These are phyloP conservation scores for Allygus modestus DNA, from an alignment of 2,888 invertebrate genomes.

Conservation along the genomic window DNA sequence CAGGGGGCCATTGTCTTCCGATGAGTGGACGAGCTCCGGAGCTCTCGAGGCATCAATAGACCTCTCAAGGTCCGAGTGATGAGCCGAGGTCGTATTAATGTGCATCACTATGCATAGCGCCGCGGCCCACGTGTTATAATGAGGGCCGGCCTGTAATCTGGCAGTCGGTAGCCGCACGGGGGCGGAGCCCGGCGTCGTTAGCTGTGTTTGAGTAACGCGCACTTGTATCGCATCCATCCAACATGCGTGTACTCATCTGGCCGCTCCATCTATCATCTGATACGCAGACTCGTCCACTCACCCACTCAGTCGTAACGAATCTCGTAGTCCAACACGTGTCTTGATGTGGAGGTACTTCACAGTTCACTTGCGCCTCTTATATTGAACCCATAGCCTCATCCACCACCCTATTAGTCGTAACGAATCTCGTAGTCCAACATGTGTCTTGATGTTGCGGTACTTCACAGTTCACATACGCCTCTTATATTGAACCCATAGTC, in stretches of 20 bases:
- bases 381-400: no score
- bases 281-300: no score
- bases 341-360: no score
- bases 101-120: constrained; percentile 15
- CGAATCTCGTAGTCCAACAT: no score
- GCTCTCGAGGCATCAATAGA: constrained; percentile 15
- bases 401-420: no score
- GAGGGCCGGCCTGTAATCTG: constrained; percentile 34
- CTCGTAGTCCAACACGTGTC: no score
- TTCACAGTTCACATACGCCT: no score
- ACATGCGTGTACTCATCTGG: not conserved
- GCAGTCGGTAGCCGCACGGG: constrained; percentile 9
- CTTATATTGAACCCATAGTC: no score
- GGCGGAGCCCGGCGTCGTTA: not conserved
- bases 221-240: constrained; percentile 3
- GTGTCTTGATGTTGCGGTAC: no score
- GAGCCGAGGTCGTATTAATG: constrained; percentile 26
- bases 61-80: constrained; percentile 15
- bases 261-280: no score
- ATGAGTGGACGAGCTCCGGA: not conserved
- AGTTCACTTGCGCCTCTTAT: no score
- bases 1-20: constrained; percentile 16
- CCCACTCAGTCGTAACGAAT: no score
- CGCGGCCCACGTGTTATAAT: constrained; percentile 45
- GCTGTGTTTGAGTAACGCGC: constrained; percentile 32